Conservation (phyloP, 2,797 vertebrate species). For the Hybognathus amarus region DNA sequence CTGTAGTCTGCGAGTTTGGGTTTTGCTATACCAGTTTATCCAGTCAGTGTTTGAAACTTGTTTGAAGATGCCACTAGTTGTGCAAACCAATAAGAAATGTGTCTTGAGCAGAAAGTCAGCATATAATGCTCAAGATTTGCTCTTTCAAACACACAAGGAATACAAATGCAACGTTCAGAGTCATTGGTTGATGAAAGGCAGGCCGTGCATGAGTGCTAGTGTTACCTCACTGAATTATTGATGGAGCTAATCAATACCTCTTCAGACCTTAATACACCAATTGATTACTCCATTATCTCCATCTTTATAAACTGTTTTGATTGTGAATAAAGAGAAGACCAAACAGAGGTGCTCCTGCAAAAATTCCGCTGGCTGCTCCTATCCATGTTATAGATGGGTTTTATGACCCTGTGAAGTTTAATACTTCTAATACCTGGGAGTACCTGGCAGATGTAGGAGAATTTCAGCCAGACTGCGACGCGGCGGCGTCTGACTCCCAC, state of each 20-base stretch:
- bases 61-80: no score
- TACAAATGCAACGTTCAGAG: neutral
- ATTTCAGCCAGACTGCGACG: constrained; percentile 25
- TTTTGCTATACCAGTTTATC: neutral
- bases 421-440: constrained; percentile 56
- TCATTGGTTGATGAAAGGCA: neutral
- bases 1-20: neutral
- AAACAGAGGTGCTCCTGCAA: constrained; percentile 16
- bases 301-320: constrained; percentile 50
- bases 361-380: neutral
- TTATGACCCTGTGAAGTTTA: constrained; percentile 53
- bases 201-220: constrained; percentile 16
- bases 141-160: neutral
- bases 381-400: constrained; percentile 46
- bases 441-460: constrained; percentile 55
- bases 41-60: neutral
- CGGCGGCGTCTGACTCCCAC: constrained; percentile 6
- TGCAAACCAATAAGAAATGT: no score
- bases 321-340: constrained; percentile 19
- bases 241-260: constrained; percentile 52
- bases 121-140: no score
- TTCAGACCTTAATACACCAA: constrained; percentile 40
- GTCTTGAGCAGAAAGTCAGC: no score
- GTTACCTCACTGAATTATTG: constrained; percentile 55
- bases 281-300: constrained; percentile 53